Conservation (phyloP, 1,140 invertebrate species). For the Ruditapes philippinarum region DNA sequence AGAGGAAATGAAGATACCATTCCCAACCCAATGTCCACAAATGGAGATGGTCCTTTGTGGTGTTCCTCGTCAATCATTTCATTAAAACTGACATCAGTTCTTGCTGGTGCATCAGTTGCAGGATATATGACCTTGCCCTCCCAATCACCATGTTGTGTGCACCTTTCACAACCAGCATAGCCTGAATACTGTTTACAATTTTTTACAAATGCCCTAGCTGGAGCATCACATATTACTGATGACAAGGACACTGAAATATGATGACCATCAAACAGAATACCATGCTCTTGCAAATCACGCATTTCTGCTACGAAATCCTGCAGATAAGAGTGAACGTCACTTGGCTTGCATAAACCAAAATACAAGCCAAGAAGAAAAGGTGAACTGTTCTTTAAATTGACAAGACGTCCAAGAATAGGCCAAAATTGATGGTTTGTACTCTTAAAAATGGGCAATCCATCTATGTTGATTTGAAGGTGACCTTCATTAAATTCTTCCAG, state of each 20-base stretch:
- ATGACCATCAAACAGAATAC: too few relatives aligned
- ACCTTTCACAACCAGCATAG: too few relatives aligned
- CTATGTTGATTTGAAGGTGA: slow-evolving; percentile 56
- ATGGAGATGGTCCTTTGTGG: slow-evolving; percentile 74
- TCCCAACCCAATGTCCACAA: slow-evolving; percentile 72
- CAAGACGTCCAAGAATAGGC: slow-evolving; percentile 59
- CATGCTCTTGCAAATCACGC: slow-evolving; percentile 74
- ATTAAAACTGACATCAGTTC: slow-evolving; percentile 73
- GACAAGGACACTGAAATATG: slow-evolving; percentile 75
- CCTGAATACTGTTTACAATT: too few relatives aligned
- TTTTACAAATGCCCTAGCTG: too few relatives aligned
- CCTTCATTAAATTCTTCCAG: background rate
- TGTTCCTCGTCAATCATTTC: slow-evolving; percentile 81
- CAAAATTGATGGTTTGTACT: slow-evolving; percentile 68
- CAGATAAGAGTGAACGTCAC: slow-evolving; percentile 45
- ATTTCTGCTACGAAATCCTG: slow-evolving; percentile 56
- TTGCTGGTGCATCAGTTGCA: slow-evolving; percentile 53
- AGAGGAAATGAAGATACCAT: too few relatives aligned
- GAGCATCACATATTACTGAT: too few relatives aligned
- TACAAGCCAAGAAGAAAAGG: slow-evolving; percentile 60
- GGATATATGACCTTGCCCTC: slow-evolving; percentile 76
- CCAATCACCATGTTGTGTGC: too few relatives aligned
- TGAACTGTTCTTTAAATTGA: background rate
- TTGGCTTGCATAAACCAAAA: slow-evolving; percentile 46
- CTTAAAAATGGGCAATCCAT: slow-evolving; percentile 65